phyloP scores from a whole-genome alignment of 2,797 vertebrate species.

The Rhinella marina region DNA sequence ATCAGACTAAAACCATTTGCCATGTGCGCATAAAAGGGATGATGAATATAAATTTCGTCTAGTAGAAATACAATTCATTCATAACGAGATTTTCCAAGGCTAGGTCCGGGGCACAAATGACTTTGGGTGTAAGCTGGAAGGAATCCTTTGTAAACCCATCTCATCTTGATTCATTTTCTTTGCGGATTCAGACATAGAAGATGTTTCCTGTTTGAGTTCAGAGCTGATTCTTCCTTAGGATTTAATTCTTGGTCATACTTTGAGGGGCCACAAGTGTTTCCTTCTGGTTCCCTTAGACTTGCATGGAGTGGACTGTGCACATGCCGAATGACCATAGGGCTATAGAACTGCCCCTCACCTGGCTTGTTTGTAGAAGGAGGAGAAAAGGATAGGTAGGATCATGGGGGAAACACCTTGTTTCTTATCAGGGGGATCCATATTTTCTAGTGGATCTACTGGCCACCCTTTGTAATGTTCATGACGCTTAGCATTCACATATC shows the following conservation, averaged over 20 bases:
- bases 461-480: too few species aligned
- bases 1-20: constrained; percentile 50
- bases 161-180: constrained; percentile 27
- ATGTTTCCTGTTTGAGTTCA: constrained; percentile 9
- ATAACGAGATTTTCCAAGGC: constrained; percentile 42
- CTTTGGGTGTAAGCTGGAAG: constrained; percentile 14
- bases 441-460: neutral
- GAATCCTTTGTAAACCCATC: constrained; percentile 41
- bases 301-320: too few species aligned
- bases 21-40: constrained; percentile 42
- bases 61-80: constrained; percentile 51
- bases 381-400: neutral
- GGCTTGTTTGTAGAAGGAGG: too few species aligned
- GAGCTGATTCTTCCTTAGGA: neutral
- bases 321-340: too few species aligned
- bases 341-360: too few species aligned
- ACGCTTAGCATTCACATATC: neutral
- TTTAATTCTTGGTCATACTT: constrained; percentile 6
- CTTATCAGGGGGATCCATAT: neutral
- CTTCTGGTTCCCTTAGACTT: too few species aligned
- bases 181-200: constrained; percentile 5
- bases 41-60: constrained; percentile 52
- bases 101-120: constrained; percentile 13
- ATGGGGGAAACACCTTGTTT: neutral
- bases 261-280: neutral